Evolutionary conservation across 2,888 invertebrate genomes (phyloP), one percentile per base, ranked within the genome.

Genomic region (Nomada goodeniana): DNA sequence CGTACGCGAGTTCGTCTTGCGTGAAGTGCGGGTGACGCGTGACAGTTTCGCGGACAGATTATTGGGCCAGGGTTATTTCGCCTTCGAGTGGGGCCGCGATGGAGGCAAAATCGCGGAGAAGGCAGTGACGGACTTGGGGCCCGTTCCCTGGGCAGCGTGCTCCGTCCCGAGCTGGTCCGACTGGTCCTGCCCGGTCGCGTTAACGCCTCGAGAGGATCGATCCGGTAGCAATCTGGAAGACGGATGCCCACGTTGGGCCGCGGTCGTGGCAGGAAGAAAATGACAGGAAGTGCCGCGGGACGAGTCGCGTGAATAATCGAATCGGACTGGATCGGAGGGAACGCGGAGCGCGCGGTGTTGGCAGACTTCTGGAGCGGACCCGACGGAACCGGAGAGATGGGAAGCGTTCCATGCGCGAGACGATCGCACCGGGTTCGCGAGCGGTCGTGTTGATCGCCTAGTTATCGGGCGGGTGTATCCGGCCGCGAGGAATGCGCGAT

Each of bases 401-500:
- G 60, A 73, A 73, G 79, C 71, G 73, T 64, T 68, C 63, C 64
- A 63, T 67, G 76, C 67, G 78, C 78, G 72, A 73, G 55, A 63
- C 67, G 80, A 76, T 76, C 71, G 72, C 76, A 74, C 61, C 72
- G 82, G 73, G 81, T 82, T 85, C 84, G 84, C 78, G 84, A 82
- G 75, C 70, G 80, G 71, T 84, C 75, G 83, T 81, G 86, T 74
- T 82, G 87, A 88, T 84, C 84, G 80, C 70, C 79, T 60, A 52
- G 64, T 80, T 80, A 80, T 86, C 76, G 76, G 64, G 60, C 76
- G 81, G n/a, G n/a, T 64, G 78, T 57, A 88, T 78, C 78, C 83
- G 78, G 77, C 82, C 82, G 82, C 82, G 78, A 76, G 89, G 87
- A 85, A 88, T 82, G 89, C 75, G 75, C 83, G 80, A 83, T 83